Percentiles rank a stretch among this genome's conserved stretches.
Conservation (phyloP, 2,113 vertebrate species). For the Sinocyclocheilus rhinocerous region DNA sequence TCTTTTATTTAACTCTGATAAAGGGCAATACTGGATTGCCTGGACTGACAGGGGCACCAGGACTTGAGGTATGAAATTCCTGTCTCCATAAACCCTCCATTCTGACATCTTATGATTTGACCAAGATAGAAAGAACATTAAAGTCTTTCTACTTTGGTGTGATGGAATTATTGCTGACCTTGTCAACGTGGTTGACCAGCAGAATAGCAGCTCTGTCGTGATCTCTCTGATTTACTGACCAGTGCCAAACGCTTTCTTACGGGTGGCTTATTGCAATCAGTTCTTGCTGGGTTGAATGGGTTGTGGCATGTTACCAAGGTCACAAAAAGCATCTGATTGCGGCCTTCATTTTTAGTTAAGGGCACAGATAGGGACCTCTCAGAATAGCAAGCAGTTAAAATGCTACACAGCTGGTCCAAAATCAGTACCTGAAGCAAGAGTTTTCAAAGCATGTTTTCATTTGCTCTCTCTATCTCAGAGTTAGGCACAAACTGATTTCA, state of each 20-base stretch:
- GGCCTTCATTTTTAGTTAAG: constrained; percentile 27
- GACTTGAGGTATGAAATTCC: constrained; percentile 77
- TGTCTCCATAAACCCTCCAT: not conserved
- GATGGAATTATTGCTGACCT: not conserved
- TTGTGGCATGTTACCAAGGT: constrained; percentile 10
- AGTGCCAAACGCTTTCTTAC: not conserved
- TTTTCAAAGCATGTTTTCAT: constrained; percentile 25
- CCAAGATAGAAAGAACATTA: not conserved
- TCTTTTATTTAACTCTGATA: constrained; percentile 65
- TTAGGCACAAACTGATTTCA: not conserved
- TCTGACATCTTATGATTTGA: not conserved
- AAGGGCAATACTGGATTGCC: constrained; percentile 81
- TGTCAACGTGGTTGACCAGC: not conserved
- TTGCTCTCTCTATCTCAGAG: not conserved
- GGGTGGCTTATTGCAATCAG: not conserved
- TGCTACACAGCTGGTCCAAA: not conserved
- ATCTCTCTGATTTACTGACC: constrained; percentile 11
- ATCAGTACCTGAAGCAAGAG: constrained; percentile 1
- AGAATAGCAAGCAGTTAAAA: constrained; percentile 34
- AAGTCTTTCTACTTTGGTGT: not conserved
- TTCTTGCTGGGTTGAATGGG: constrained; percentile 8
- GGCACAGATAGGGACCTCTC: not conserved
- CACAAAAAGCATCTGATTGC: constrained; percentile 3
- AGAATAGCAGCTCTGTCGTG: not conserved
- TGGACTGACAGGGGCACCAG: constrained; percentile 82